These are phyloP conservation scores for Lepus timidus DNA, from an alignment of 2,113 vertebrate genomes.

Conservation along the genomic window DNA sequence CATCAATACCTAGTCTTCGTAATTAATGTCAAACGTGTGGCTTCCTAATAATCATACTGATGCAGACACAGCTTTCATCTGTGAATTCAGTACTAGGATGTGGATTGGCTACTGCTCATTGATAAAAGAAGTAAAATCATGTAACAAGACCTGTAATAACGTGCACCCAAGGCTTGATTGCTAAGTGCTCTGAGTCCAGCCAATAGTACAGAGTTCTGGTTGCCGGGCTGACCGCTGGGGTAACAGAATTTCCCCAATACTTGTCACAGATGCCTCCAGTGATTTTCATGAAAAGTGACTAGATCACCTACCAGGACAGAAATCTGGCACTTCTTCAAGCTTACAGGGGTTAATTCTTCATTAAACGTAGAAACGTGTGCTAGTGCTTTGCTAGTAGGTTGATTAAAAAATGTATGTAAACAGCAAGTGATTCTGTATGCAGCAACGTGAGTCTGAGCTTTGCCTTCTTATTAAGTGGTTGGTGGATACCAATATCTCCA, in stretches of 20 bases:
- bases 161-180: not conserved
- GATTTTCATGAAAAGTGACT: not conserved
- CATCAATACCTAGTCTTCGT: not conserved
- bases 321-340: not conserved
- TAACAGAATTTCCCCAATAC: not conserved
- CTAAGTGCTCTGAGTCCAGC: not conserved
- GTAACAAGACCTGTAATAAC: not conserved
- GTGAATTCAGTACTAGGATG: not conserved
- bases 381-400: slow-evolving; percentile 22
- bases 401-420: not conserved
- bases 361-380: not conserved
- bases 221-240: not conserved
- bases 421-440: not conserved
- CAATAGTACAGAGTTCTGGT: not conserved
- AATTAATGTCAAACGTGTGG: not conserved
- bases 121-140: not conserved
- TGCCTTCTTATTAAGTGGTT: not conserved
- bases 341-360: not conserved
- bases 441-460: not conserved
- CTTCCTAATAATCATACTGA: not conserved
- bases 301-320: not conserved
- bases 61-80: not conserved
- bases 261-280: not conserved
- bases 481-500: not conserved
- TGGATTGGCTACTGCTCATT: not conserved